Evolutionary conservation across 1,140 invertebrate genomes (phyloP), one percentile per base, ranked within the genome.

Genomic region (Melitaea cinxia): DNA sequence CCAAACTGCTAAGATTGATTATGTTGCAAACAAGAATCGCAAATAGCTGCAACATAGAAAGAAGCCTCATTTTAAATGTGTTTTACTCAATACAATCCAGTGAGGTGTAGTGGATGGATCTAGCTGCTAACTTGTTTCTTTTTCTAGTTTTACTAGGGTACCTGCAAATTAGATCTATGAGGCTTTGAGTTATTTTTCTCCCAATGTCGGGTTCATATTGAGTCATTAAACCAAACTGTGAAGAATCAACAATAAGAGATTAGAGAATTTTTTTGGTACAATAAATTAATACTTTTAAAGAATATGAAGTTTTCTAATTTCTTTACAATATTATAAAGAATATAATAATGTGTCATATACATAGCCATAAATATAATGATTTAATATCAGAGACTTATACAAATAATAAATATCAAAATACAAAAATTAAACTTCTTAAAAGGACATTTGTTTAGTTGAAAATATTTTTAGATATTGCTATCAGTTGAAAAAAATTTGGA

Each of bases 91-190:
- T 42, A 42, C 37, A 71, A 54, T 69, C 61, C 56, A 80, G 79
- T 83, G 85, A 73, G 66, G 77, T 82, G 80, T 89, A 42, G 80
- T 85, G 77, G 72, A 85, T 84, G 77, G 75, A 67, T 68, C 88
- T 90, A 90, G 86, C 88, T 68, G 68, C 78, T 74, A 82, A 79
- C 70, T 76, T 60, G 59, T 73, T 14, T n/a, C n/a, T 17, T 72
- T 62, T 50, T 72, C 70, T 77, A 75, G 63, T 80, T 60, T 70
- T 63, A 67, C 78, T 77, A 78, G 69, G 70, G 78, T 91, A 98
- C 97, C 97, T 97, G 94, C 95, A 95, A 92, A 98, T 97, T 85
- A 97, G 94, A 92, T 96, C 95, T 92, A 97, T 95, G 88, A 97
- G 93, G 83, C 96, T 96, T 92, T 95, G 94, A 83, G 96, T 96